A percentile compares a stretch with the other conserved stretches of the same genome.
Conservation (phyloP, 1,140 invertebrate genomes). For the Heliconius hewitsoni region DNA sequence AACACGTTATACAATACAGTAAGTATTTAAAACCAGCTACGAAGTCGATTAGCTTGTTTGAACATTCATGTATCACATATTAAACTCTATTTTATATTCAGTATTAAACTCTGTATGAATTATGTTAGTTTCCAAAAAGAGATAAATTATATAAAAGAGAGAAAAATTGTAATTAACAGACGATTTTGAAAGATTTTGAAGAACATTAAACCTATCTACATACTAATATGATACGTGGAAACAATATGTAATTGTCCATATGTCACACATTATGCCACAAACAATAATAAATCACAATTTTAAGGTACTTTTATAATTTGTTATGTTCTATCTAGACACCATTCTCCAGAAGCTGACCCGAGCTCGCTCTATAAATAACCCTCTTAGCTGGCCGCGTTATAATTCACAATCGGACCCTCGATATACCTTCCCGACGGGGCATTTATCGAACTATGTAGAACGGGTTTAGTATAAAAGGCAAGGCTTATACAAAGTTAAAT, state of each 20-base stretch:
- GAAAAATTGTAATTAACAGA: too few relatives aligned
- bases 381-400: constrained; percentile 67
- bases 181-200: too few relatives aligned
- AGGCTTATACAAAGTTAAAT: constrained; percentile 77
- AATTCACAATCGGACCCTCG: constrained; percentile 71
- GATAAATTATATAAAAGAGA: too few relatives aligned
- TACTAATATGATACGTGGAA: too few relatives aligned
- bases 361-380: constrained; percentile 69
- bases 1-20: not conserved
- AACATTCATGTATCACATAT: too few relatives aligned
- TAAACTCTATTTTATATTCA: too few relatives aligned
- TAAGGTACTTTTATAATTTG: constrained; percentile 32
- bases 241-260: not conserved
- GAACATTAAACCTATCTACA: too few relatives aligned
- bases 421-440: constrained; percentile 63
- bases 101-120: too few relatives aligned
- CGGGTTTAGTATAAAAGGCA: constrained; percentile 64
- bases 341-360: constrained; percentile 44
- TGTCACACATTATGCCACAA: not conserved
- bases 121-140: too few relatives aligned
- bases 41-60: too few relatives aligned
- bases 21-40: not conserved
- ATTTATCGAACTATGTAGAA: constrained; percentile 74
- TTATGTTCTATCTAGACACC: constrained; percentile 45
- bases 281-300: constrained; percentile 32